Conservation (phyloP, 2,113 vertebrate genomes). For the Urocynchramus pylzowi region DNA sequence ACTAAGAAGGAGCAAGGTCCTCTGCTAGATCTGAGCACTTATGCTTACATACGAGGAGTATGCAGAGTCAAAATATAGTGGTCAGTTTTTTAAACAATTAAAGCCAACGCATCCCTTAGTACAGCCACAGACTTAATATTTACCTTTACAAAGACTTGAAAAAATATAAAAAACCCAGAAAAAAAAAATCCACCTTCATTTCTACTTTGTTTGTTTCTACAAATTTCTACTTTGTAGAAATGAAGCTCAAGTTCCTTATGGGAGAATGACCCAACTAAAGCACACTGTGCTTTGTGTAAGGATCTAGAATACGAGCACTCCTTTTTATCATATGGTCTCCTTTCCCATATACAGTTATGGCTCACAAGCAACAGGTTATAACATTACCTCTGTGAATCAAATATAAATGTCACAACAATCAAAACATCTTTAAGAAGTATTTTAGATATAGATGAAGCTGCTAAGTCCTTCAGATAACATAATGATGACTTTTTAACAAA, state of each 20-base stretch:
- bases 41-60: accelerated
- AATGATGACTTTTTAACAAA: neutral
- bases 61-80: neutral
- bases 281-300: neutral
- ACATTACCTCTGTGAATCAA: neutral
- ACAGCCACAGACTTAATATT: neutral
- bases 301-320: neutral
- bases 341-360: neutral
- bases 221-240: neutral
- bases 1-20: neutral
- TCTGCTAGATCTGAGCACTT: neutral
- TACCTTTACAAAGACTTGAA: neutral
- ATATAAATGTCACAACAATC: neutral
- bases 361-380: neutral
- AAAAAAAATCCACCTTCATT: neutral
- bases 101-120: neutral
- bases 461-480: neutral
- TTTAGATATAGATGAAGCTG: neutral
- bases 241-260: neutral
- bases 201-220: neutral
- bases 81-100: neutral
- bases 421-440: neutral
- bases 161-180: neutral
- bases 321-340: accelerated
- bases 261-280: neutral